Evolutionary conservation across 2,888 invertebrate genomes (phyloP).

Genomic region (Acleris emargana): DNA sequence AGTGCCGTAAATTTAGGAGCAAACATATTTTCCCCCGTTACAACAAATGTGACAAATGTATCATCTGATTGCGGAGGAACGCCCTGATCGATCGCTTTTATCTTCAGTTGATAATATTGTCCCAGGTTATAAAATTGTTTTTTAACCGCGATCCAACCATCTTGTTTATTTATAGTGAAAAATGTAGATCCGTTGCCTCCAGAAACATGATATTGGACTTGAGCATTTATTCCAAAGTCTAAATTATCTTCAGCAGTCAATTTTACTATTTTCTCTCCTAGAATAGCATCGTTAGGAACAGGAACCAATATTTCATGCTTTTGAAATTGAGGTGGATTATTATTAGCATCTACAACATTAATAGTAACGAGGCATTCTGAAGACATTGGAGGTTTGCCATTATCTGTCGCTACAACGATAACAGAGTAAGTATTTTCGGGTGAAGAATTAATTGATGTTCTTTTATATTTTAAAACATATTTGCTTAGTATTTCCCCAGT

Average conservation of each 20-base stretch:
- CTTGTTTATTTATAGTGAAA: conserved; percentile 89
- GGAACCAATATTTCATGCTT: conserved; percentile 89
- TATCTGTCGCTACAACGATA: conserved; percentile 96
- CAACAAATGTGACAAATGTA: conserved; percentile 88
- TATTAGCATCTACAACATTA: conserved; percentile 96
- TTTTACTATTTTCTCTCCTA: conserved; percentile 89
- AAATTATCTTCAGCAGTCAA: conserved; percentile 89
- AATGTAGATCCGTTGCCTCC: conserved; percentile 91
- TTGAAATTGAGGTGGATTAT: conserved; percentile 94
- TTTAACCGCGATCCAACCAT: conserved; percentile 91
- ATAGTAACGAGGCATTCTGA: conserved; percentile 94
- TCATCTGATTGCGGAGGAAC: conserved; percentile 93
- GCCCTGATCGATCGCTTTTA: conserved; percentile 93
- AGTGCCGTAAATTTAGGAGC: conserved; percentile 92
- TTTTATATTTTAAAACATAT: conserved; percentile 90
- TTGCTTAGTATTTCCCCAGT: conserved; percentile 97
- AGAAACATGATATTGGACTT: conserved; percentile 90
- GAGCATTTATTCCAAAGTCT: conserved; percentile 95
- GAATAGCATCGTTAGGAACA: conserved; percentile 89
- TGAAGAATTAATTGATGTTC: conserved; percentile 90
- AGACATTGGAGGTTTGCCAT: conserved; percentile 97
- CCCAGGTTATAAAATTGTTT: conserved; percentile 84
- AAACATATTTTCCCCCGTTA: conserved; percentile 92
- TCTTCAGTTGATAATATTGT: conserved; percentile 86
- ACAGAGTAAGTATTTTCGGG: conserved; percentile 95